phyloP scores from a whole-genome alignment of 2,888 invertebrate genomes.

The Orthonychiurus folsomi region DNA sequence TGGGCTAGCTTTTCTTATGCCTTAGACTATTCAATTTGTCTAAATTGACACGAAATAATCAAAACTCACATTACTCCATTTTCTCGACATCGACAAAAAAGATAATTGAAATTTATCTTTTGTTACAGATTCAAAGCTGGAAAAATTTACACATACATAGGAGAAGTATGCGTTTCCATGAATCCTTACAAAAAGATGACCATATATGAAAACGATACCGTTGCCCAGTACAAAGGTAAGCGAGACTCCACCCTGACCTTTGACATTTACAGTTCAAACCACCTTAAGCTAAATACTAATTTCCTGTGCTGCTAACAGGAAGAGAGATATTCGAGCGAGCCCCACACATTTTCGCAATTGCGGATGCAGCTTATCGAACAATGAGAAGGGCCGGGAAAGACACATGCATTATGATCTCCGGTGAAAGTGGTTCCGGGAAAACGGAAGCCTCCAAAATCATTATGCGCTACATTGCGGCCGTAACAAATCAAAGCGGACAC shows the following conservation, averaged over 20 bases:
- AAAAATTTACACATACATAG: conserved; percentile 95
- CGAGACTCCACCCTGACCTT: neutral
- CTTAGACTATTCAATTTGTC: no score
- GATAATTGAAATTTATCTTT: conserved; percentile 28
- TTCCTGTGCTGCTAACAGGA: no score
- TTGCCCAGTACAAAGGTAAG: conserved; percentile 77
- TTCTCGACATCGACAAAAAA: no score
- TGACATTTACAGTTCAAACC: neutral
- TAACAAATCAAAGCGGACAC: conserved; percentile 82
- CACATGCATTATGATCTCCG: conserved; percentile 96
- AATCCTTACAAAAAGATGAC: conserved; percentile 91
- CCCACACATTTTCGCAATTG: conserved; percentile 96
- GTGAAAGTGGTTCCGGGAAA: conserved; percentile 96
- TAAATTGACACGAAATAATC: no score
- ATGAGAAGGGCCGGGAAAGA: conserved; percentile 84
- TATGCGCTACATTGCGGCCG: conserved; percentile 96
- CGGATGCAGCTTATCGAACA: conserved; percentile 85
- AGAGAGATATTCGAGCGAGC: conserved; percentile 93
- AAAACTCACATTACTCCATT: no score
- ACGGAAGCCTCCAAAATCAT: conserved; percentile 99
- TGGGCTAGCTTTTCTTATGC: no score
- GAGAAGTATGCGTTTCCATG: conserved; percentile 93
- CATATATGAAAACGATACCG: conserved; percentile 77
- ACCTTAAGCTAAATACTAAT: no score
- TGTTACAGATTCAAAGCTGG: conserved; percentile 74